phyloP scores from a whole-genome alignment of 2,797 vertebrate species.

The Halcyon smyrnensis region DNA sequence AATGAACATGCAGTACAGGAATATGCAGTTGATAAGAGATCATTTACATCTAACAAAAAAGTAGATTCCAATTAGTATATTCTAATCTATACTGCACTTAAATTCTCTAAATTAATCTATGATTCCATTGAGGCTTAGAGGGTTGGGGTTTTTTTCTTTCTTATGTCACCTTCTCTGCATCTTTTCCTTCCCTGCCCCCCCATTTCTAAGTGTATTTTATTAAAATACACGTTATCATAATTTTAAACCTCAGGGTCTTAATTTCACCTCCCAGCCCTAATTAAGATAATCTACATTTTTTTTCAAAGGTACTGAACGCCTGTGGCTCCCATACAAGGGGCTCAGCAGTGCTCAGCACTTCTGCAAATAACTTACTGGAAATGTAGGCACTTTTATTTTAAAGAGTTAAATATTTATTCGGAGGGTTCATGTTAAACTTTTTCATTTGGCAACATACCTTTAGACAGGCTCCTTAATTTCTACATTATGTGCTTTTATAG shows the following conservation, averaged over 20 bases:
- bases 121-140: rapidly evolving
- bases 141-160: neutral
- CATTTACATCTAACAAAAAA: neutral
- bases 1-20: neutral
- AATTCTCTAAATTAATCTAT: neutral
- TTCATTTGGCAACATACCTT: slow-evolving; percentile 5
- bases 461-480: neutral
- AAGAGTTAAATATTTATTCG: slow-evolving; percentile 47
- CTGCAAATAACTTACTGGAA: slow-evolving; percentile 24
- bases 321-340: neutral
- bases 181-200: rapidly evolving
- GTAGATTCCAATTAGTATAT: neutral
- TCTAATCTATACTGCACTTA: neutral
- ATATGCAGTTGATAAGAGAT: neutral
- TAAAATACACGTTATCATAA: neutral
- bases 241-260: neutral
- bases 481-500: neutral
- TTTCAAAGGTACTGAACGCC: neutral
- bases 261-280: neutral
- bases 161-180: neutral
- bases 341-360: neutral
- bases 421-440: neutral
- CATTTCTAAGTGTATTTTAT: neutral
- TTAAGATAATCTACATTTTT: neutral
- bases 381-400: slow-evolving; percentile 6